phyloP scores from a whole-genome alignment of 2,888 invertebrate genomes.

The Athalia cordata region DNA sequence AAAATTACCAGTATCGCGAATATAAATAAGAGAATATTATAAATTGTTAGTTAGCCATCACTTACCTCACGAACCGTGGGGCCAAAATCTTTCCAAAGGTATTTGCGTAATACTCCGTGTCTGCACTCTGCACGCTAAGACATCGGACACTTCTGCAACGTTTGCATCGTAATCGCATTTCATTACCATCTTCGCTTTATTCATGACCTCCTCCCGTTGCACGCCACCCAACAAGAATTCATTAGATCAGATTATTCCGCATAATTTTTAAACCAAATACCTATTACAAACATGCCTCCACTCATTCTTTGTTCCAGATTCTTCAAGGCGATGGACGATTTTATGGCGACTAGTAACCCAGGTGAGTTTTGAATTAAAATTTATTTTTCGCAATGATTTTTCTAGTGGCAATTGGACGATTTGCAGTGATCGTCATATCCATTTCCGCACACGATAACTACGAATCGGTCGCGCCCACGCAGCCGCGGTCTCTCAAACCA shows the following conservation, averaged over 20 bases:
- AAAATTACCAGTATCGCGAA: slow-evolving; percentile 43
- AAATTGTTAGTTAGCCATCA: slow-evolving; percentile 34
- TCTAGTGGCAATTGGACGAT: neutral
- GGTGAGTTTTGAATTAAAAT: slow-evolving; percentile 65
- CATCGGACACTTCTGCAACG: slow-evolving; percentile 24
- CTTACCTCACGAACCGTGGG: slow-evolving; percentile 20
- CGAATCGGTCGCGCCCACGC: slow-evolving; percentile 56
- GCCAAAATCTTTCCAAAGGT: neutral
- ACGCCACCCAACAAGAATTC: slow-evolving; percentile 11
- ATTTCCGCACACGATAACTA: slow-evolving; percentile 34
- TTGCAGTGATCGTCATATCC: slow-evolving; percentile 12
- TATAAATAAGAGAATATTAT: slow-evolving; percentile 44
- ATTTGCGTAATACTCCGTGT: slow-evolving; percentile 19
- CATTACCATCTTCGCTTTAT: slow-evolving; percentile 18
- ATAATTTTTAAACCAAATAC: slow-evolving; percentile 11
- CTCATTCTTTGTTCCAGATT: slow-evolving; percentile 71
- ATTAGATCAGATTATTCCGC: slow-evolving; percentile 18
- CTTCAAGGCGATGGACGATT: slow-evolving; percentile 69
- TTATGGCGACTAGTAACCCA: slow-evolving; percentile 62
- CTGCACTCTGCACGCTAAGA: slow-evolving; percentile 1
- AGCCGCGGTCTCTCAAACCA: slow-evolving; percentile 52
- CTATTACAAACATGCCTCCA: neutral
- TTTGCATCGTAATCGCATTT: slow-evolving; percentile 28
- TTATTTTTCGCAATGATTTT: neutral
- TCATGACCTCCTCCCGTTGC: slow-evolving; percentile 3